Base-by-base conservation (phyloP, 2,113 vertebrate genomes). In the Terrapene triunguis region DNA sequence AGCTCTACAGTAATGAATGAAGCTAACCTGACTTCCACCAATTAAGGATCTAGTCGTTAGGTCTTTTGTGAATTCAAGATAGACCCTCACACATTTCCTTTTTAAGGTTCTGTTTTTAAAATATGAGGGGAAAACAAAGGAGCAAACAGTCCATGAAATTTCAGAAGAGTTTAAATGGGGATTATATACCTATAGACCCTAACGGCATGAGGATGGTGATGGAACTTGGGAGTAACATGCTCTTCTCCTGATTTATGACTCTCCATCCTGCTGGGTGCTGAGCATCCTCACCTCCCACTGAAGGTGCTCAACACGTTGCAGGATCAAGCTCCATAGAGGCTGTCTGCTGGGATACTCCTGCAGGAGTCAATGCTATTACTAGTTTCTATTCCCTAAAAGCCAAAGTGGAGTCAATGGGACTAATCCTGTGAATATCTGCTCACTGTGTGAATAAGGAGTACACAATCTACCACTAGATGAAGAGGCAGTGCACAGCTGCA, bases 131-230 rank as follows among this genome's bases (percentile, higher is more conserved):
- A 85, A 53, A 65, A 7, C 38, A 65, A 91, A 14, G n/a, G 3
- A 93, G 6, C 10, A 25, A 82, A 62, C n/a, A 38, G 57, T 87
- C 89, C 80, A 42, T 1, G 72, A 21, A 84, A 21, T 25, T 10
- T 4, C 84, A 47, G 29, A 85, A 93, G 94, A 95, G 9, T 90
- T 44, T 92, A 48, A 81, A 72, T 16, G 88, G 85, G 84, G 0
- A 14, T 38, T 76, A 14, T 6, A 22, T 38, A 47, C n/a, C 17
- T 83, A 27, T 59, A 82, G 79, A 69, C 24, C 1, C 0, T 35
- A 72, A 59, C 1, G 6, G 9, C 12, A 11, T 53, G 25, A 62
- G 85, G 47, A 32, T 16, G 76, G 47, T 54, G 1, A 38, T 25
- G 69, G 44, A 82, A 89, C 4, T 85, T 8, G 48, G 21, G 84